phyloP scores from a whole-genome alignment of 2,888 invertebrate genomes.

The Zonitis immaculata region DNA sequence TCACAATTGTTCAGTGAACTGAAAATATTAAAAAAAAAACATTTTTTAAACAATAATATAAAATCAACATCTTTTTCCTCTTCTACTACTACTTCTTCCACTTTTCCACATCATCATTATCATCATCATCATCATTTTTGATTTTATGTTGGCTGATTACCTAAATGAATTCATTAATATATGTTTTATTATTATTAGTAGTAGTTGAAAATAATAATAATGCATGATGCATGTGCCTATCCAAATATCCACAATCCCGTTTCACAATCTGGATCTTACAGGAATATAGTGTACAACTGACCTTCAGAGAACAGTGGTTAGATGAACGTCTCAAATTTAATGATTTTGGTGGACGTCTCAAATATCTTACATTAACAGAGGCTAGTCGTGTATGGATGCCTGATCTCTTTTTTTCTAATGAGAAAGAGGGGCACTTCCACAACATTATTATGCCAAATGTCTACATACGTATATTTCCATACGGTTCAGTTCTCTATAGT shows the following conservation, averaged over 20 bases:
- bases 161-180: not conserved
- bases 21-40: too few relatives aligned
- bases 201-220: too few relatives aligned
- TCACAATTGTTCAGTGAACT: too few relatives aligned
- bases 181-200: not conserved
- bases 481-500: constrained; percentile 93
- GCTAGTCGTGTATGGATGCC: constrained; percentile 98
- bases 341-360: constrained; percentile 81
- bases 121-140: not conserved
- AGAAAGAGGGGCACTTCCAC: constrained; percentile 96
- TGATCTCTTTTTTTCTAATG: constrained; percentile 96
- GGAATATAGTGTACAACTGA: constrained; percentile 98
- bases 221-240: constrained; percentile 17
- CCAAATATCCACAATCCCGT: not conserved
- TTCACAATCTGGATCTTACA: constrained; percentile 52
- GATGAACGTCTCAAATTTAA: constrained; percentile 89
- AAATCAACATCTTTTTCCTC: not conserved
- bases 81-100: not conserved
- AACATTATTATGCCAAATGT: constrained; percentile 98
- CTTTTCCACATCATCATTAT: not conserved
- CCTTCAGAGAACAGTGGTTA: constrained; percentile 95
- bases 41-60: too few relatives aligned
- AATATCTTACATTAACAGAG: constrained; percentile 89
- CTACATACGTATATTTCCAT: constrained; percentile 92
- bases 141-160: not conserved